These are phyloP conservation scores for Trichonephila inaurata DNA, from an alignment of 1,140 invertebrate genomes.

Conservation along the genomic window DNA sequence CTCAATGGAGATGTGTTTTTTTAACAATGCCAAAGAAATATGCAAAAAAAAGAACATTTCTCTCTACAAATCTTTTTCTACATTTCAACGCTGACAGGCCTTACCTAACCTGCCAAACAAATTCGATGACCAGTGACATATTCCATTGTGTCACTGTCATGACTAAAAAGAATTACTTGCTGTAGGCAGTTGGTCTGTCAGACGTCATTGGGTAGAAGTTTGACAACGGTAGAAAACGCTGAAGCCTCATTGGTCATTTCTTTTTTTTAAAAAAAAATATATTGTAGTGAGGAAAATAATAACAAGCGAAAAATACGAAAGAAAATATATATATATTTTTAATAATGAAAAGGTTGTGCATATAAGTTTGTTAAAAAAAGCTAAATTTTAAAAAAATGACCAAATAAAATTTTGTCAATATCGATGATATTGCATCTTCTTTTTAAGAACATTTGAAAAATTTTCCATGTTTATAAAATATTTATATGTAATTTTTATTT, in stretches of 20 bases:
- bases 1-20: neutral
- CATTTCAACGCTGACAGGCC: neutral
- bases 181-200: neutral
- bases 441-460: no score
- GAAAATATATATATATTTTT: neutral
- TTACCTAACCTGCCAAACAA: neutral
- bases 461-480: no score
- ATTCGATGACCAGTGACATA: neutral
- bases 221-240: neutral
- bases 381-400: no score
- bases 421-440: no score
- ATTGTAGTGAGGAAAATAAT: neutral
- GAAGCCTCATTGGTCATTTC: neutral
- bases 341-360: no score
- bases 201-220: neutral
- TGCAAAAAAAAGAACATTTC: neutral
- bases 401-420: no score
- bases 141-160: neutral
- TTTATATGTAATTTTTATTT: no score
- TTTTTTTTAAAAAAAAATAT: neutral
- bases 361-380: no score
- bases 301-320: neutral
- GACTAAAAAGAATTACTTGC: neutral
- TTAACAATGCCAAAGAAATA: neutral
- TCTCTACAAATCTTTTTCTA: neutral